Percentiles rank a stretch among this genome's conserved stretches.
phyloP scores from a whole-genome alignment of 92 coral and sea anemone genomes.

The Palythoa grandis region DNA sequence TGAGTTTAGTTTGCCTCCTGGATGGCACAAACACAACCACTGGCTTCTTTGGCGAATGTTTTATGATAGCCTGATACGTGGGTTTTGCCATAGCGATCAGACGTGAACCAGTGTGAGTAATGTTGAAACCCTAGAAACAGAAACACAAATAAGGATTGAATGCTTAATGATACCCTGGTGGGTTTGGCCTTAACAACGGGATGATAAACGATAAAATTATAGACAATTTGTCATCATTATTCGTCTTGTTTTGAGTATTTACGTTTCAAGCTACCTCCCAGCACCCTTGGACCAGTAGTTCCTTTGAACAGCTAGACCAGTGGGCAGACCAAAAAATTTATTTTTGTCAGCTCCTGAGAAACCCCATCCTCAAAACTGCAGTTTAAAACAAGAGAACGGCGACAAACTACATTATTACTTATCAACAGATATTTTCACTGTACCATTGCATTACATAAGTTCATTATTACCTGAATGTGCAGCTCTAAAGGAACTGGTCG shows the following conservation, averaged over 20 bases:
- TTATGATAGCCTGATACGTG: slow-evolving; percentile 86
- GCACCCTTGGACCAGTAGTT: too few relatives aligned
- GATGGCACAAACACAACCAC: slow-evolving; percentile 96
- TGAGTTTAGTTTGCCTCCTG: slow-evolving; percentile 92
- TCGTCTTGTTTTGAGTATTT: too few relatives aligned
- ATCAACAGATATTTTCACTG: neutral
- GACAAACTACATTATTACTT: neutral
- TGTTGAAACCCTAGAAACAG: slow-evolving; percentile 84
- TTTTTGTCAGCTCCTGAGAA: too few relatives aligned
- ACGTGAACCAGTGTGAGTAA: slow-evolving; percentile 97
- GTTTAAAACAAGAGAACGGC: neutral
- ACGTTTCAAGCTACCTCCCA: too few relatives aligned
- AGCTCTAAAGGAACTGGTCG: slow-evolving; percentile 97
- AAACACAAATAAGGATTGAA: neutral
- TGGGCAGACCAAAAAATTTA: too few relatives aligned
- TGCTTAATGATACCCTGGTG: neutral
- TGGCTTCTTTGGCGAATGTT: slow-evolving; percentile 97
- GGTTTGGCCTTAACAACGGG: neutral
- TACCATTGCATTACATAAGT: neutral
- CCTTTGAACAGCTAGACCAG: too few relatives aligned
- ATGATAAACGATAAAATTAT: neutral
- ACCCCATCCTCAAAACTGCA: too few relatives aligned
- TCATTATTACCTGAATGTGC: slow-evolving; percentile 82
- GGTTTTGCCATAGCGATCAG: slow-evolving; percentile 99
- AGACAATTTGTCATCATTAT: too few relatives aligned